These are phyloP conservation scores for Eubasilissa splendida DNA, from an alignment of 2,888 invertebrate species.

Conservation along the genomic window DNA sequence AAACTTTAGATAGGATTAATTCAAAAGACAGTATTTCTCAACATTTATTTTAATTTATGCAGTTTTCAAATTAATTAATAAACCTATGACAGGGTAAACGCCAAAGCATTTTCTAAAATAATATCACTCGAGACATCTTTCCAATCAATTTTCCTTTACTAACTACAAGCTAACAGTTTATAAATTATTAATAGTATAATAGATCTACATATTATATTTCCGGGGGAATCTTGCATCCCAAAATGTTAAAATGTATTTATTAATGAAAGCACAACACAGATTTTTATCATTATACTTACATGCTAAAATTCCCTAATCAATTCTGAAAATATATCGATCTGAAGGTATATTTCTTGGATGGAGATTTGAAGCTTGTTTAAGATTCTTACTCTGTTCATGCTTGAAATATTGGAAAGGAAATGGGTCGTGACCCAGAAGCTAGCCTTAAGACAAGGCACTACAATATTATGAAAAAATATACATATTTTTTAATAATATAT, in stretches of 20 bases:
- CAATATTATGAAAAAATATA: too few relatives aligned
- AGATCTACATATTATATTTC: slow-evolving; percentile 6
- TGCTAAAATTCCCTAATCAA: slow-evolving; percentile 1
- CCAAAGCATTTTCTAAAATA: slow-evolving; percentile 40
- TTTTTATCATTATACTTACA: slow-evolving; percentile 19
- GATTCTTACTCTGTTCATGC: too few relatives aligned
- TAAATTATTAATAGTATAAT: neutral
- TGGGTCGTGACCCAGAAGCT: too few relatives aligned
- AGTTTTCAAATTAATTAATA: slow-evolving; percentile 14
- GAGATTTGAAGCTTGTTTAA: too few relatives aligned
- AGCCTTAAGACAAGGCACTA: too few relatives aligned
- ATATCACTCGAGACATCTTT: slow-evolving; percentile 36
- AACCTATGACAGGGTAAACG: slow-evolving; percentile 12
- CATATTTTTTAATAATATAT: too few relatives aligned
- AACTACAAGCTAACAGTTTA: slow-evolving; percentile 22
- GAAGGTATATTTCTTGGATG: too few relatives aligned
- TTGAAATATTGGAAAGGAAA: too few relatives aligned
- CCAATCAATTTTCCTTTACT: slow-evolving; percentile 6
- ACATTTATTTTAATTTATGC: neutral
- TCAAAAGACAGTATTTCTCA: neutral
- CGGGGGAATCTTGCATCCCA: neutral
- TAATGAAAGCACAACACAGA: slow-evolving; percentile 38
- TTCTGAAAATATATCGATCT: neutral
- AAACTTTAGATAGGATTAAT: too few relatives aligned
- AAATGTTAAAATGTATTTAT: slow-evolving; percentile 12